phyloP scores from a whole-genome alignment of 2,113 vertebrate species.

The Oryzias melastigma region DNA sequence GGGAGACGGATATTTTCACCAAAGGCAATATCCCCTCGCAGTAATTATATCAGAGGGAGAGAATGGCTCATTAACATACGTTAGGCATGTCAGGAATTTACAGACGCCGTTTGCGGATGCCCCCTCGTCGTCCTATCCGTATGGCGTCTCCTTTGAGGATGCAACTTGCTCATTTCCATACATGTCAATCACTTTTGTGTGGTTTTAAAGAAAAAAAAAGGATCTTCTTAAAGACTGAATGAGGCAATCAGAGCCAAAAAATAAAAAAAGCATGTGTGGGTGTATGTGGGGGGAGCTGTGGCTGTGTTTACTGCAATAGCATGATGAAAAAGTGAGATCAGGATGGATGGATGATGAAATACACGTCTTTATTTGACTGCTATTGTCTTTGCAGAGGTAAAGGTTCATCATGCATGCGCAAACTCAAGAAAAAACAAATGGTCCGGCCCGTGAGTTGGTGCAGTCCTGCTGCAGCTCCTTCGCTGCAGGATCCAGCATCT shows the following conservation, averaged over 20 bases:
- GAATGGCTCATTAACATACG: conserved; percentile 78
- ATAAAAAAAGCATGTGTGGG: conserved; percentile 20
- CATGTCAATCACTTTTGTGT: conserved; percentile 67
- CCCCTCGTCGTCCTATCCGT: conserved; percentile 57
- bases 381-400: too few relatives aligned
- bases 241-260: conserved; percentile 39
- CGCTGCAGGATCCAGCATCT: conserved; percentile 71
- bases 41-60: conserved; percentile 76
- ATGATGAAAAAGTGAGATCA: conserved; percentile 53
- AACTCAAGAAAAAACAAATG: conserved; percentile 51
- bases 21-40: conserved; percentile 71
- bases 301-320: conserved; percentile 36
- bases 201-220: conserved; percentile 45
- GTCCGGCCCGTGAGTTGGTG: conserved; percentile 45
- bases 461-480: conserved; percentile 33
- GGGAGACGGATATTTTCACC: conserved; percentile 65
- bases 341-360: not conserved
- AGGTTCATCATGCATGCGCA: conserved; percentile 22
- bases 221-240: conserved; percentile 42
- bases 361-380: too few relatives aligned
- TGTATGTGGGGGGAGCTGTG: not conserved
- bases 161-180: conserved; percentile 66
- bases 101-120: conserved; percentile 61
- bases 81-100: conserved; percentile 73
- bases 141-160: conserved; percentile 66